Base-by-base conservation (phyloP, 2,797 vertebrate species). In the Odontamblyopus rebecca region DNA sequence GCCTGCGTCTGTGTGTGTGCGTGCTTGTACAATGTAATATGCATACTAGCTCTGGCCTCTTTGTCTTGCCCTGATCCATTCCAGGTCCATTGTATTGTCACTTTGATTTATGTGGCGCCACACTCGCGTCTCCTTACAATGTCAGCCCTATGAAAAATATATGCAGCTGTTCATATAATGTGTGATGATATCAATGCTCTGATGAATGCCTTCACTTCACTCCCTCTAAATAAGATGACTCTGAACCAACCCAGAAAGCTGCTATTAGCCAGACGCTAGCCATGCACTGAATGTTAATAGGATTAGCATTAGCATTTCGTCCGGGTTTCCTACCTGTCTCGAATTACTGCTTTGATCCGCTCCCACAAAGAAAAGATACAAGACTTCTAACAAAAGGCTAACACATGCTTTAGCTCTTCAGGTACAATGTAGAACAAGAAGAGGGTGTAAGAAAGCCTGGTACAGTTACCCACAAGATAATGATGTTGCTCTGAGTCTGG, bases 91-190 rank as follows among this genome's bases (percentile, higher is more conserved):
- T 92, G 85, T 86, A 85, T 89, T 94, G 93, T 92, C 94, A 94
- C 61, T 85, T 89, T 94, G 93, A 94, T 94, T 93, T 92, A 94
- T 94, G 91, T 91, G 86, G 87, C 84, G 65, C 89, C 89, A 89
- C 76, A 86, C 83, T 88, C 67, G 83, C 83, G 90, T 91, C 89
- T 91, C 83, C 87, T 85, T 89, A 88, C 91, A 89, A 92, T 93
- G 91, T 93, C 93, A 92, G 82, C 76, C 85, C 82, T 85, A 87
- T 92, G 88, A 93, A 91, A 92, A 93, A 93, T 93, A 91, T 90
- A 93, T 88, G 90, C 89, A 89, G 82, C 89, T 89, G 85, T 89
- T 89, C 90, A 93, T 91, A 93, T 93, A 91, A 92, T 90, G 88
- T 89, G 84, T 80, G 88, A 93, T 93, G 88, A 92, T 94, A 93